phyloP scores from a whole-genome alignment of 2,888 invertebrate genomes.

The Margaritifera margaritifera region DNA sequence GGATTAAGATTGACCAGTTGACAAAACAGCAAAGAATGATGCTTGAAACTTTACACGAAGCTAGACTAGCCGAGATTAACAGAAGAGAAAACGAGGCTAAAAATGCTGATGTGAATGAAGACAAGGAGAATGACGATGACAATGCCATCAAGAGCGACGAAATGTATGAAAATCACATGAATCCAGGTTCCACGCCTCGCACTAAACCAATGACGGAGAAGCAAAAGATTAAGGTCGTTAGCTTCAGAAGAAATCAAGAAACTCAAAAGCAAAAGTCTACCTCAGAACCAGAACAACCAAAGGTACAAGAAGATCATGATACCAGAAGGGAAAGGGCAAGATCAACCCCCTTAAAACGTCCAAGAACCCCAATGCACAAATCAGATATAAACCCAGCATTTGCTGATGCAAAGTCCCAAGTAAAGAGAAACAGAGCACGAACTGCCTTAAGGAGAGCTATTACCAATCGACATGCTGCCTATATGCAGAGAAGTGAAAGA shows the following conservation, averaged over 20 bases:
- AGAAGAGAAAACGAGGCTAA: constrained; percentile 17
- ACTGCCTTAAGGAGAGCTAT: constrained; percentile 48
- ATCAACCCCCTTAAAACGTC: constrained; percentile 37
- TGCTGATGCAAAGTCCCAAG: constrained; percentile 21
- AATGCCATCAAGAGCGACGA: too few species aligned
- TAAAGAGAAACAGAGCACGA: constrained; percentile 50
- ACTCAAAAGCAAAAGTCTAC: constrained; percentile 11
- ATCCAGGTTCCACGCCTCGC: constrained; percentile 13
- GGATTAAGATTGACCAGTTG: constrained; percentile 39
- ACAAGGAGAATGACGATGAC: constrained; percentile 33
- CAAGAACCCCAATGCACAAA: constrained; percentile 37
- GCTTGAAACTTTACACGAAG: constrained; percentile 34
- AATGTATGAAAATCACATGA: constrained; percentile 18
- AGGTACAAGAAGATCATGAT: constrained; percentile 20
- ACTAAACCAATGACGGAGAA: constrained; percentile 6
- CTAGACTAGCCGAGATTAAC: constrained; percentile 31
- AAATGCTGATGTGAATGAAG: constrained; percentile 15
- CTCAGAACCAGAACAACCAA: constrained; percentile 8
- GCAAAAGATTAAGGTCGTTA: constrained; percentile 27
- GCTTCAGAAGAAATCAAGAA: constrained; percentile 26
- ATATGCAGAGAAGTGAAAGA: constrained; percentile 10
- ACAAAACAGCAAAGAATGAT: constrained; percentile 39
- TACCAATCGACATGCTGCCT: constrained; percentile 23
- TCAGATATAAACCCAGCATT: constrained; percentile 37
- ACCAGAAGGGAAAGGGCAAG: constrained; percentile 27